These are phyloP conservation scores for Anguilla pacifica DNA, from an alignment of 2,797 vertebrate genomes.

Conservation along the genomic window DNA sequence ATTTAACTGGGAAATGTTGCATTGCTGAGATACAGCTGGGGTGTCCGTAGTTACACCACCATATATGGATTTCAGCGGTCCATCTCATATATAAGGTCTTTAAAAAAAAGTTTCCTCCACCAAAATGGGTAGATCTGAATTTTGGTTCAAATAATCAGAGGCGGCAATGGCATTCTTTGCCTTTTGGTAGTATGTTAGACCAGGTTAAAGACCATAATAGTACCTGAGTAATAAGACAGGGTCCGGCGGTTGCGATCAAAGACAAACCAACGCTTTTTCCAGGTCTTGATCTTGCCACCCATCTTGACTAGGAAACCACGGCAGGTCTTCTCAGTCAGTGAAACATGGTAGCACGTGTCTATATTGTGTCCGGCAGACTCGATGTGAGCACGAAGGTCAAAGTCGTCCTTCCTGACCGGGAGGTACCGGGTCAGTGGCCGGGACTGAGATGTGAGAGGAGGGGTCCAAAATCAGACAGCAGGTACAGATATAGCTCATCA, in stretches of 20 bases:
- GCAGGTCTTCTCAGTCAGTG: constrained; percentile 94
- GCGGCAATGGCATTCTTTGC: not conserved
- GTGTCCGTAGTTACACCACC: not conserved
- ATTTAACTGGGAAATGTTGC: not conserved
- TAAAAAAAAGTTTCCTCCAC: not conserved
- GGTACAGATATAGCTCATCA: not conserved
- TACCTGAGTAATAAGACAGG: constrained; percentile 91
- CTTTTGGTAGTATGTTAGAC: not conserved
- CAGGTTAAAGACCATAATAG: constrained; percentile 10
- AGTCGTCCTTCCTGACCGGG: constrained; percentile 89
- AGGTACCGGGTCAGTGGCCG: constrained; percentile 91
- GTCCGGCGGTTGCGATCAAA: constrained; percentile 94
- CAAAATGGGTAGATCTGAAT: not conserved
- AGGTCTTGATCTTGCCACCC: constrained; percentile 97
- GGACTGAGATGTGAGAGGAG: constrained; percentile 66
- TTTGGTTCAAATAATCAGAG: not conserved
- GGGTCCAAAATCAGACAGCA: not conserved
- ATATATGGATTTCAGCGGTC: not conserved
- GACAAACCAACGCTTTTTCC: constrained; percentile 98
- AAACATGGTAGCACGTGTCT: constrained; percentile 88
- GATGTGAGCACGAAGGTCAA: constrained; percentile 87
- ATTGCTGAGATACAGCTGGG: not conserved
- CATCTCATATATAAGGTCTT: not conserved
- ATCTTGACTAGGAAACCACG: constrained; percentile 93
- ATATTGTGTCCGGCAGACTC: constrained; percentile 90